Evolutionary conservation across 2,113 vertebrate species (phyloP).

Genomic region (Anolis carolinensis): DNA sequence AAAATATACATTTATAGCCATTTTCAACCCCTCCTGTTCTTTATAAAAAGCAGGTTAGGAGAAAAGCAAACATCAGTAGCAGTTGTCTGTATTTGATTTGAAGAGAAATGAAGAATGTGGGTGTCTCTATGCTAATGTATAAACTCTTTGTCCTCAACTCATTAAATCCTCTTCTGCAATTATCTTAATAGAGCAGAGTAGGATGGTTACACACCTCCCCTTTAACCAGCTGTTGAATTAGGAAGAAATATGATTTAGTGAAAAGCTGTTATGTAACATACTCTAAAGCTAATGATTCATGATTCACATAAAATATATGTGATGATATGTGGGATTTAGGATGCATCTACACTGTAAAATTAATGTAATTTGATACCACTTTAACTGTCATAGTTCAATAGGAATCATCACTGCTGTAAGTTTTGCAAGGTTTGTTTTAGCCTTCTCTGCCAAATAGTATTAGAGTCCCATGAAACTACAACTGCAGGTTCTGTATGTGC

Average conservation of each 20-base stretch:
- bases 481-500: neutral
- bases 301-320: slow-evolving; percentile 48
- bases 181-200: slow-evolving; percentile 47
- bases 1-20: neutral
- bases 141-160: slow-evolving; percentile 36
- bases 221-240: slow-evolving; percentile 49
- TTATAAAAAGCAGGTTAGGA: neutral
- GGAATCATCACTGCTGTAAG: too few species aligned
- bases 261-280: slow-evolving; percentile 25
- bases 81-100: neutral
- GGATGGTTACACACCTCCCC: slow-evolving; percentile 24
- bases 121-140: slow-evolving; percentile 2
- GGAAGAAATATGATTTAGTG: slow-evolving; percentile 41
- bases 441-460: too few species aligned
- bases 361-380: too few species aligned
- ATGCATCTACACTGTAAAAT: too few species aligned
- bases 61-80: neutral
- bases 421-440: too few species aligned
- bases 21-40: neutral
- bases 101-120: slow-evolving; percentile 9
- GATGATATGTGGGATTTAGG: too few species aligned
- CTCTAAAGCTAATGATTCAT: slow-evolving; percentile 63
- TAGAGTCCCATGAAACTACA: too few species aligned
- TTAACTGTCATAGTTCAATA: too few species aligned
- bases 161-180: slow-evolving; percentile 48